Percentiles rank a stretch among this genome's conserved stretches.
phyloP scores from a whole-genome alignment of 2,888 invertebrate species.

The Hylaea fasciaria region DNA sequence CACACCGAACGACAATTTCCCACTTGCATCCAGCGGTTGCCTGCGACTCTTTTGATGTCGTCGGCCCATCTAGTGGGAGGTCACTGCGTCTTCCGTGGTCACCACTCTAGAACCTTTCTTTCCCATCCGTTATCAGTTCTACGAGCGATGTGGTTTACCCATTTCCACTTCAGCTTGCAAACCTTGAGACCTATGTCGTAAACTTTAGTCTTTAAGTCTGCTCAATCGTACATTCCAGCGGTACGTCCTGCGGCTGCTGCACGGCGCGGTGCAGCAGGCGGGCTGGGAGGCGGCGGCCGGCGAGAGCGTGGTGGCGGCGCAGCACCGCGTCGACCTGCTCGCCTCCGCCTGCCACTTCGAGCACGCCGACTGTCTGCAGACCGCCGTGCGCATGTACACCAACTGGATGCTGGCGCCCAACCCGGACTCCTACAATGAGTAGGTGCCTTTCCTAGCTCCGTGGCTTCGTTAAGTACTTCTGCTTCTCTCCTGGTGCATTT shows the following conservation, averaged over 20 bases:
- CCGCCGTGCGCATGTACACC: constrained; percentile 89
- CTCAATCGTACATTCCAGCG: constrained; percentile 76
- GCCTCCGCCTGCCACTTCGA: constrained; percentile 91
- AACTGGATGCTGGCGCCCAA: constrained; percentile 90
- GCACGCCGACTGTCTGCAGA: constrained; percentile 89
- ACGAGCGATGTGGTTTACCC: too few relatives aligned
- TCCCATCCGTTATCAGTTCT: too few relatives aligned
- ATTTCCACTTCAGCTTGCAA: too few relatives aligned
- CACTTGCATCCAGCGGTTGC: too few relatives aligned
- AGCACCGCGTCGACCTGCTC: constrained; percentile 89
- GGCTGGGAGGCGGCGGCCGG: constrained; percentile 87
- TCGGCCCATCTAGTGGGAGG: too few relatives aligned
- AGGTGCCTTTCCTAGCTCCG: constrained; percentile 56
- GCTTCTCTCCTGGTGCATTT: too few relatives aligned
- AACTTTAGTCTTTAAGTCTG: too few relatives aligned
- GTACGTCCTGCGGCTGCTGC: constrained; percentile 87
- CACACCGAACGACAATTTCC: too few relatives aligned
- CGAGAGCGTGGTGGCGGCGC: constrained; percentile 88
- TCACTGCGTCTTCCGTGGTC: too few relatives aligned
- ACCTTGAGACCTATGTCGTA: neutral
- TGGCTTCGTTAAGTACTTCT: too few relatives aligned
- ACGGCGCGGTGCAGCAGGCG: constrained; percentile 87
- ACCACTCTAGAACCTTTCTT: too few relatives aligned
- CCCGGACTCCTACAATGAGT: constrained; percentile 91
- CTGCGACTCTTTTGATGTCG: too few relatives aligned